Evolutionary conservation across 2,888 invertebrate species (phyloP), one percentile per base, ranked within the genome.

Genomic region (Cryptus viduatorius): DNA sequence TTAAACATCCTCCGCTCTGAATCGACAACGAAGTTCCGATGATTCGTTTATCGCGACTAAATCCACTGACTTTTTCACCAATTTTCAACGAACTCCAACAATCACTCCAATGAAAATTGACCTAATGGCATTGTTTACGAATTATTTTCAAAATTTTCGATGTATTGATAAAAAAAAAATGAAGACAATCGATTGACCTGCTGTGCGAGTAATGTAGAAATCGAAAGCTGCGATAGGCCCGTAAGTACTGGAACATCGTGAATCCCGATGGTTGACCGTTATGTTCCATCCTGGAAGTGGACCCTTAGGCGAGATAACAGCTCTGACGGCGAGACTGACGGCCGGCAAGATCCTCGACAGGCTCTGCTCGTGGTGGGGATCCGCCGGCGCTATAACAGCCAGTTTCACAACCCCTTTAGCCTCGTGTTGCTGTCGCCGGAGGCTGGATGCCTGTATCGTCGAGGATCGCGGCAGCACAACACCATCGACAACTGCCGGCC

Each of bases 161-260:
- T n/a, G 8, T 69, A 44, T 19, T 3, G 16, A 69, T 3, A 69
- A 48, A 69, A n/a, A 53, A 53, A 19, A 24, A 56, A 37, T 48
- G 53, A 14, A 37, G 61, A 69, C 3, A 12, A 79, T 75, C 29
- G 56, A 79, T 94, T 95, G 93, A 96, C 96, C 96, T 93, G 96
- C 96, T 71, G 95, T 95, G 84, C 95, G 95, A 88, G 96, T 96
- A 88, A 95, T 95, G 93, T 96, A 96, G 90, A 97, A 96, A 87
- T 97, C 97, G 91, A 98, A 96, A 31, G 97, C 97, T 7, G 96
- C 97, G 73, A 97, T 94, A 0, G 97, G 97, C 0, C 97, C 97
- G 89, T 95, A 95, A 0, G 96, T 96, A 3, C 97, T 97, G 37
- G 97, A 97, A 91, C 97, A 97, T 72, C 95, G 95, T 0, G 97